Conservation (phyloP, 2,113 vertebrate genomes). For the Takifugu flavidus region DNA sequence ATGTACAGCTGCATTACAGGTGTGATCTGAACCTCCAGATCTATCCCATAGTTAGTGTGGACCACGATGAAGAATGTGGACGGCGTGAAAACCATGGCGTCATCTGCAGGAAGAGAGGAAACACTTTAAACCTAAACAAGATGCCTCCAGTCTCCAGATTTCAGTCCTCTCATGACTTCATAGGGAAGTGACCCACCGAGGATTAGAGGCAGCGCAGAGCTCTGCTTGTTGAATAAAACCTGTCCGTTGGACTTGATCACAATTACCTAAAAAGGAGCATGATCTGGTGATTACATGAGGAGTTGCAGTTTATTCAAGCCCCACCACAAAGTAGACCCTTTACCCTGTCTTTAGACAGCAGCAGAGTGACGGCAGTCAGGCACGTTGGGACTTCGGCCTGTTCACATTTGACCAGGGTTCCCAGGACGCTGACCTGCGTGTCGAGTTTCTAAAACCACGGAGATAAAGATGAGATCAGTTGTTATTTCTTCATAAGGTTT, state of each 20-base stretch:
- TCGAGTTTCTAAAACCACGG: slow-evolving; percentile 49
- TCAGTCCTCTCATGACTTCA: background rate
- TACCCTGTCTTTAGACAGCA: slow-evolving; percentile 70
- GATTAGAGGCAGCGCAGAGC: slow-evolving; percentile 76
- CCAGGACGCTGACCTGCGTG: slow-evolving; percentile 75
- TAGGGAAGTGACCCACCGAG: slow-evolving; percentile 61
- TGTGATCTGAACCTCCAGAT: slow-evolving; percentile 77
- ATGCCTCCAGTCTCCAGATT: background rate
- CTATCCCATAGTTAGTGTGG: slow-evolving; percentile 75
- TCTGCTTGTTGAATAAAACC: slow-evolving; percentile 75
- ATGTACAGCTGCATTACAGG: slow-evolving; percentile 85
- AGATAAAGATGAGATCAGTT: background rate
- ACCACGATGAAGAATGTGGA: slow-evolving; percentile 82
- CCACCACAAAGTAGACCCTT: slow-evolving; percentile 24
- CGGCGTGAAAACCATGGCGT: slow-evolving; percentile 78
- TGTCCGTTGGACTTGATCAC: slow-evolving; percentile 71
- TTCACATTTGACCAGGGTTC: slow-evolving; percentile 79
- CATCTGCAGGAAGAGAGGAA: slow-evolving; percentile 62
- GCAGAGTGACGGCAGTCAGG: slow-evolving; percentile 75
- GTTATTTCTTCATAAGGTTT: background rate
- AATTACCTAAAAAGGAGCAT: slow-evolving; percentile 67
- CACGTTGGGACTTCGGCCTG: slow-evolving; percentile 80
- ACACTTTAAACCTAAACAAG: background rate
- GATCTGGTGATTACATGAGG: background rate
- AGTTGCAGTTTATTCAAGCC: background rate